A percentile compares a stretch with the other conserved stretches of the same genome.
phyloP scores from a whole-genome alignment of 1,140 invertebrate genomes.

The Goniozus legneri region DNA sequence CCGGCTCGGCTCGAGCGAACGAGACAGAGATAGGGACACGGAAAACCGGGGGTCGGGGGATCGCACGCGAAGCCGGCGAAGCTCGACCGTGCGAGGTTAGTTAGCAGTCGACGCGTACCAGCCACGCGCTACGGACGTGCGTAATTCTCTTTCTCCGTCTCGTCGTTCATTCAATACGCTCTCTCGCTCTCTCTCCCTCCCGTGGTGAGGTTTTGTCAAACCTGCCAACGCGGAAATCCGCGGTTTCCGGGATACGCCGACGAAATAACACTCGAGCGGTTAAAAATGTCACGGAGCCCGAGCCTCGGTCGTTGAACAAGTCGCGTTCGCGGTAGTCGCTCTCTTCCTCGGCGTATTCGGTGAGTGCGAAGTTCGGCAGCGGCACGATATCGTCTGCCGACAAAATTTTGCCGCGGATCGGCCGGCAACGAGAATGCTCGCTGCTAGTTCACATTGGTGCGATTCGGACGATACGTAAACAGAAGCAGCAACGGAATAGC shows the following conservation, averaged over 20 bases:
- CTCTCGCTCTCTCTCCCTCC: constrained; percentile 14
- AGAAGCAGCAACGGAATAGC: no score
- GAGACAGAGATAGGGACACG: constrained; percentile 17
- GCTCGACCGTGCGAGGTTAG: constrained; percentile 42
- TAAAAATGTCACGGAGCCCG: no score
- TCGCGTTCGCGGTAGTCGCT: no score
- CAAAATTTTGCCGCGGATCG: no score
- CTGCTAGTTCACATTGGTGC: not conserved
- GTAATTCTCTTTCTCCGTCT: not conserved
- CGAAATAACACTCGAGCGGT: no score
- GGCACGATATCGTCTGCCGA: no score
- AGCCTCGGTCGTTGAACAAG: no score
- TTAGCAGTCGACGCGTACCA: constrained; percentile 54
- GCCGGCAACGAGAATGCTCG: not conserved
- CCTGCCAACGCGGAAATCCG: constrained; percentile 15
- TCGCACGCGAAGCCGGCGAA: constrained; percentile 14
- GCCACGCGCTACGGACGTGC: constrained; percentile 45
- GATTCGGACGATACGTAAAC: not conserved
- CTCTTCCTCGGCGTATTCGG: no score
- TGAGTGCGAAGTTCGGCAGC: no score
- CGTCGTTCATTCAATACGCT: constrained; percentile 13
- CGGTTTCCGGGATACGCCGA: no score
- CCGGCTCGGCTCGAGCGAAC: no score
- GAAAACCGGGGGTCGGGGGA: constrained; percentile 5
- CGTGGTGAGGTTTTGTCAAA: constrained; percentile 11